Conservation (phyloP, 2,888 invertebrate species). For the Drosophila cracens region DNA sequence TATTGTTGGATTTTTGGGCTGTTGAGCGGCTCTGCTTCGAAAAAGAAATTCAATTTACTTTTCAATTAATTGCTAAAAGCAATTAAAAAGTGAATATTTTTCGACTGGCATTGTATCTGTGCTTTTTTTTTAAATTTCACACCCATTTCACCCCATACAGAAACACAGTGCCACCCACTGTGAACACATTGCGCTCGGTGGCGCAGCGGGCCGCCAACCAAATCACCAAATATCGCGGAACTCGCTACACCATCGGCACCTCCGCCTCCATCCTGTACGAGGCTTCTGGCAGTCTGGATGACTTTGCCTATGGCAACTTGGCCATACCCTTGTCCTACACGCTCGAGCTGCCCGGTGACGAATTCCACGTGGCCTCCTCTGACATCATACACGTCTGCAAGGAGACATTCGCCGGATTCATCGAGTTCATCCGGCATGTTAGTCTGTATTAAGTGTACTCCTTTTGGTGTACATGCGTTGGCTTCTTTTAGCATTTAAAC, state of each 20-base stretch:
- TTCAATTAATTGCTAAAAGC: slow-evolving; percentile 80
- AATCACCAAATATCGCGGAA: slow-evolving; percentile 83
- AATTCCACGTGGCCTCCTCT: slow-evolving; percentile 82
- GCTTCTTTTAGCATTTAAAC: slow-evolving; percentile 50
- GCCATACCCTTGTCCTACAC: slow-evolving; percentile 88
- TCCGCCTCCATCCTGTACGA: slow-evolving; percentile 86
- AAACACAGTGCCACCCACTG: slow-evolving; percentile 81
- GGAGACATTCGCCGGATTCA: slow-evolving; percentile 84
- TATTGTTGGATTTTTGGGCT: background rate
- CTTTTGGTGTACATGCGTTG: background rate
- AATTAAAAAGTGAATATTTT: slow-evolving; percentile 74
- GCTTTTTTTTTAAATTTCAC: slow-evolving; percentile 31
- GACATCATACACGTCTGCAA: slow-evolving; percentile 84
- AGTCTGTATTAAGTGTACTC: slow-evolving; percentile 75
- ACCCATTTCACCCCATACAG: slow-evolving; percentile 54
- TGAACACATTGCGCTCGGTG: slow-evolving; percentile 81
- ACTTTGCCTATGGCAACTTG: slow-evolving; percentile 87
- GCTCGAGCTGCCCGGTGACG: slow-evolving; percentile 88
- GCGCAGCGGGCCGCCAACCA: slow-evolving; percentile 83
- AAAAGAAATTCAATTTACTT: slow-evolving; percentile 79
- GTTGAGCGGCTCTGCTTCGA: slow-evolving; percentile 9
- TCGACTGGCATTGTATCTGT: slow-evolving; percentile 44
- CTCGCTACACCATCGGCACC: slow-evolving; percentile 86
- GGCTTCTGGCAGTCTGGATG: slow-evolving; percentile 88
- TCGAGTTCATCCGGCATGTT: slow-evolving; percentile 84